Base-by-base conservation (phyloP, 2,113 vertebrate species). In the Chionomys nivalis region DNA sequence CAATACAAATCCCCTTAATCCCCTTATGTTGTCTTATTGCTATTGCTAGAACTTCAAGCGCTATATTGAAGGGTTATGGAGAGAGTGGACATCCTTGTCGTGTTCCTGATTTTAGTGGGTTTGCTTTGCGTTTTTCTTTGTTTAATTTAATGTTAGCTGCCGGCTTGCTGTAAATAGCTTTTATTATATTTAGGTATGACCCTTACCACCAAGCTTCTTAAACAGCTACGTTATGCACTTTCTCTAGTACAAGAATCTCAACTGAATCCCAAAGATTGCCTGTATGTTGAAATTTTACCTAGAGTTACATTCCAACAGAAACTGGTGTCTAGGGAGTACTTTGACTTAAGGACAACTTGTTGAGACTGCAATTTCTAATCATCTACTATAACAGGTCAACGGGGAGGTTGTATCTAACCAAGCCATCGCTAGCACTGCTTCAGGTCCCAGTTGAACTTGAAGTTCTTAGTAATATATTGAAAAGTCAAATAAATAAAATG, bases 331-430 rank as follows among this genome's bases (percentile, higher is more conserved):
- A 21, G 61, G 7, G 9, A 81, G 8, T 36, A 31, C 16, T 88
- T 97, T 93, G 76, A 14, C 70, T 87, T 92, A 75, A 93, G 55
- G 11, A 70, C 1, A 36, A 88, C 33, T 55, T 83, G 24, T 78
- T 91, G 66, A 85, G 17, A n/a, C 70, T 26, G 58, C 14, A 65
- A 52, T 90, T 94, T 95, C 44, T 44, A 89, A 94, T 91, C 82
- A 82, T 93, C 78, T 12, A 86, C 8, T 36, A n/a, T 5, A 49
- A 14, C 4, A 55, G 17, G 9, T 70, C 55, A 90, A 44, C 47
- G 73, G 33, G 58, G 16, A 89, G 39, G 63, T 61, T 77, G 1
- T 47, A 75, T n/a, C 58, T 95, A 85, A 94, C 39, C 1, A 76
- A 65, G 75, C 6, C 55, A 49, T 79, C 14, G 19, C 9, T 31